These are phyloP conservation scores for Pseudochirops cupreus DNA, from an alignment of 2,797 vertebrate species.

Conservation along the genomic window DNA sequence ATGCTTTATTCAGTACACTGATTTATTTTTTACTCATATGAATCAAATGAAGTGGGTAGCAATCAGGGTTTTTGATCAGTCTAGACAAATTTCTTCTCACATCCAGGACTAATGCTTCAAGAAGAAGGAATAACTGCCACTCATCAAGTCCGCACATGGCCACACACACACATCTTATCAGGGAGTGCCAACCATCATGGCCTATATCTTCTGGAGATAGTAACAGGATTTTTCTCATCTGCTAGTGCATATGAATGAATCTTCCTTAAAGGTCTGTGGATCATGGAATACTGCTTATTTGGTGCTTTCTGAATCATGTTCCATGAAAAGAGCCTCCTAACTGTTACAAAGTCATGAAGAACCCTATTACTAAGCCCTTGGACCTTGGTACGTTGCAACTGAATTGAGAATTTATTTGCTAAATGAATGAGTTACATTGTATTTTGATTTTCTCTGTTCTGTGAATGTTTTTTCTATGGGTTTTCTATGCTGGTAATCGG, in stretches of 20 bases:
- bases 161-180: neutral
- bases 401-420: too few relatives aligned
- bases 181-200: neutral
- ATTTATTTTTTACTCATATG: neutral
- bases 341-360: neutral
- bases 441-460: too few relatives aligned
- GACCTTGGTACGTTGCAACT: too few relatives aligned
- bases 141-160: neutral
- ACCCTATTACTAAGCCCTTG: neutral
- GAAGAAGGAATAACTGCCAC: neutral
- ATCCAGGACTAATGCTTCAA: neutral
- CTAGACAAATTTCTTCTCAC: neutral
- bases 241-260: constrained; percentile 8
- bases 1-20: neutral
- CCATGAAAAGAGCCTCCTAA: constrained; percentile 6
- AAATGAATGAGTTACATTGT: too few relatives aligned
- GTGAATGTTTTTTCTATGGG: too few relatives aligned
- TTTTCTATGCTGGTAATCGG: too few relatives aligned
- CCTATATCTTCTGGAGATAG: neutral
- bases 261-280: neutral
- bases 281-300: neutral
- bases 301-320: neutral
- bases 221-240: constrained; percentile 8
- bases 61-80: neutral
- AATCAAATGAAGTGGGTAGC: neutral